These are phyloP conservation scores for Oreotrochilus melanogaster DNA, from an alignment of 2,113 vertebrate species.

Conservation along the genomic window DNA sequence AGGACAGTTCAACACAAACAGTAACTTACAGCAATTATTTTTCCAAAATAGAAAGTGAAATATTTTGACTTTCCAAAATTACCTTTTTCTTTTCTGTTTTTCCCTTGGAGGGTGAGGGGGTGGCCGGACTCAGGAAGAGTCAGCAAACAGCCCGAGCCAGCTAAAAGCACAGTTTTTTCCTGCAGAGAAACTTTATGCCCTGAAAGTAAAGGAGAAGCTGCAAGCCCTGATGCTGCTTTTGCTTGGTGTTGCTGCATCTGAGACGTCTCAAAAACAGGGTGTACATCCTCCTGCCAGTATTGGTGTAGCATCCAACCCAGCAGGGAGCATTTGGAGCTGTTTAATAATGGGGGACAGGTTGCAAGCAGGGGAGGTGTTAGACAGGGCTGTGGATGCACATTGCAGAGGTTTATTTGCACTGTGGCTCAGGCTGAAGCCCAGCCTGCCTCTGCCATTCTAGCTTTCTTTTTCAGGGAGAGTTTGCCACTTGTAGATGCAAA, in stretches of 20 bases:
- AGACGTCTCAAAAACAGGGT: neutral
- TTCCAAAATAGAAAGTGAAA: neutral
- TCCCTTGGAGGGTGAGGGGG: neutral
- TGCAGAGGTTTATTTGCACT: conserved; percentile 44
- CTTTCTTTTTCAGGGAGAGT: conserved; percentile 4
- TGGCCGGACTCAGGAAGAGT: neutral
- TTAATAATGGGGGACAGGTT: neutral
- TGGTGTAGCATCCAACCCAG: neutral
- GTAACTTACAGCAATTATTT: neutral
- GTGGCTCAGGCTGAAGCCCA: conserved; percentile 9
- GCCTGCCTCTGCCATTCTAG: neutral
- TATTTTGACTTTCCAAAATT: conserved; percentile 30
- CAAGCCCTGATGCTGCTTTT: neutral
- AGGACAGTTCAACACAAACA: neutral
- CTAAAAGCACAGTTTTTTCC: neutral
- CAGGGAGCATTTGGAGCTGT: neutral
- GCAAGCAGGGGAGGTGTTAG: neutral
- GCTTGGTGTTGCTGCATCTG: neutral
- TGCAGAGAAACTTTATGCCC: neutral
- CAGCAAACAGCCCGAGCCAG: neutral
- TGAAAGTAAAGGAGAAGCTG: neutral
- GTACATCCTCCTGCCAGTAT: neutral
- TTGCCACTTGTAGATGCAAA: conserved; percentile 5
- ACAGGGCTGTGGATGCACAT: neutral
- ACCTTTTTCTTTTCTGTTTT: neutral